phyloP scores from a whole-genome alignment of 2,113 vertebrate species.

The Peromyscus californicus region DNA sequence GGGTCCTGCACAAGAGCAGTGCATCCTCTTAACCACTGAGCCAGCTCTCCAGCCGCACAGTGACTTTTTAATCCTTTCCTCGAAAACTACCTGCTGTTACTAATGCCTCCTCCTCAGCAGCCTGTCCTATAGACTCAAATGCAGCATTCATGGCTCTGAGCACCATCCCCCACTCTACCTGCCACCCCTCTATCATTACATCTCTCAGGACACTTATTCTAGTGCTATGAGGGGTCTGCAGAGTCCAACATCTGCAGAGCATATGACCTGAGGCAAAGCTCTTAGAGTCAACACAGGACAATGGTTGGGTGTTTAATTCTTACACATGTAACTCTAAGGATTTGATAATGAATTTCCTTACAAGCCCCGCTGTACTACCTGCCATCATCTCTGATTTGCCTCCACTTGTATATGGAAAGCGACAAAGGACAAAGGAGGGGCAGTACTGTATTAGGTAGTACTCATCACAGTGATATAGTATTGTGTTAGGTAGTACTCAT shows the following conservation, averaged over 20 bases:
- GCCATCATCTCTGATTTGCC: background rate
- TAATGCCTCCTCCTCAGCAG: background rate
- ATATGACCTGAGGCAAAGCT: background rate
- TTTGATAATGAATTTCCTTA: background rate
- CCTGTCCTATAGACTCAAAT: background rate
- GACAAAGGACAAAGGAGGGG: background rate
- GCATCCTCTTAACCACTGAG: background rate
- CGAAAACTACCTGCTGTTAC: background rate
- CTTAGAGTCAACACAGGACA: background rate
- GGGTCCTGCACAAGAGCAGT: background rate
- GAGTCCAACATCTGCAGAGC: background rate
- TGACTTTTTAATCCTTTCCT: background rate
- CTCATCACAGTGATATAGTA: too few relatives aligned
- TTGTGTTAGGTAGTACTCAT: too few relatives aligned
- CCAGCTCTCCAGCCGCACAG: background rate
- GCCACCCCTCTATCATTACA: background rate
- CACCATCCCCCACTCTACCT: background rate
- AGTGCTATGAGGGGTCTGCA: background rate
- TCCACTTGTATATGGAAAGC: background rate
- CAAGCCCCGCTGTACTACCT: background rate
- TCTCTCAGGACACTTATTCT: background rate
- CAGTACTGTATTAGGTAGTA: too few relatives aligned
- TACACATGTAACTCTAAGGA: too few relatives aligned
- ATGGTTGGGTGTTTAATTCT: background rate
- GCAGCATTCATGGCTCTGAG: background rate